Conservation (phyloP, 2,113 vertebrate species). For the Accipiter cooperii region DNA sequence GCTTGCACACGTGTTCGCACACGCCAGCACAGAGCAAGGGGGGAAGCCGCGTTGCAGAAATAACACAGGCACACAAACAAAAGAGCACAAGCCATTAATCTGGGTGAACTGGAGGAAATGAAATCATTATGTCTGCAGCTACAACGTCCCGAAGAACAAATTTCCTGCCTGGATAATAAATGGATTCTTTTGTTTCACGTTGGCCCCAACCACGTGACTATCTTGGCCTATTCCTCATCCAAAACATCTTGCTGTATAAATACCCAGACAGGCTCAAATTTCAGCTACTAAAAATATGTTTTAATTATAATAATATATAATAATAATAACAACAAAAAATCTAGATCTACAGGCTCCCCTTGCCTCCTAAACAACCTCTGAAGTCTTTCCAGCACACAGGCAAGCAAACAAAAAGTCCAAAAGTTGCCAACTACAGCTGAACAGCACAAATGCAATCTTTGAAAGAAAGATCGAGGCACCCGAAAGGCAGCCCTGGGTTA, state of each 20-base stretch:
- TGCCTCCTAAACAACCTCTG: neutral
- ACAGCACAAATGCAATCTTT: neutral
- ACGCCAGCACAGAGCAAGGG: neutral
- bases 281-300: slow-evolving; percentile 65
- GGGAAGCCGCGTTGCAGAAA: slow-evolving; percentile 31
- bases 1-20: neutral
- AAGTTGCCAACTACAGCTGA: neutral
- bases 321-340: neutral
- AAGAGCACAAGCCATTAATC: slow-evolving; percentile 71
- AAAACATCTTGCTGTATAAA: slow-evolving; percentile 70
- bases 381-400: neutral
- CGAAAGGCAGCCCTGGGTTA: neutral
- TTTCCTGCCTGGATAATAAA: slow-evolving; percentile 83
- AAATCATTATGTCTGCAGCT: slow-evolving; percentile 80
- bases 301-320: slow-evolving; percentile 56
- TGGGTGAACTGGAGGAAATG: slow-evolving; percentile 74
- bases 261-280: slow-evolving; percentile 65
- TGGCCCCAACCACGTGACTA: slow-evolving; percentile 61
- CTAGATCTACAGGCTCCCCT: neutral
- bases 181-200: slow-evolving; percentile 77
- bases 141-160: slow-evolving; percentile 76
- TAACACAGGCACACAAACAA: slow-evolving; percentile 57
- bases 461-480: neutral
- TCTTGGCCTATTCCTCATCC: slow-evolving; percentile 68
- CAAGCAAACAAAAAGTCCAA: slow-evolving; percentile 3